A percentile compares a stretch with the other conserved stretches of the same genome.
Conservation (phyloP, 2,113 vertebrate species). For the Junco hyemalis region DNA sequence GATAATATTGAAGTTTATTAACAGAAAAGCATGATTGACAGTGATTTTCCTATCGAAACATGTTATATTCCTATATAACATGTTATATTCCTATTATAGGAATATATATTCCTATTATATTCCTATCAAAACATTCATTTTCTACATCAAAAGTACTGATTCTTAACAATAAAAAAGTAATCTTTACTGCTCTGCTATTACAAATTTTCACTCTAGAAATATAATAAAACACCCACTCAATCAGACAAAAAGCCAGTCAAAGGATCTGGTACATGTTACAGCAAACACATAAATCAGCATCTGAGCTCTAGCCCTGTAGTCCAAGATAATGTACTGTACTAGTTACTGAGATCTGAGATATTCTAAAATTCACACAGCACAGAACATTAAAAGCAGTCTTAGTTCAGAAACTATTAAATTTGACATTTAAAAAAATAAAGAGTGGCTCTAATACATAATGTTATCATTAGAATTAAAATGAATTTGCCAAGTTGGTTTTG, state of each 20-base stretch:
- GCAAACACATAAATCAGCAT: not conserved
- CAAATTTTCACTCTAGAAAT: not conserved
- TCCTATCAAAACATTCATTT: not conserved
- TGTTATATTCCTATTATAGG: not conserved
- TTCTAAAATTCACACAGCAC: constrained; percentile 19
- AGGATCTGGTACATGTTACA: not conserved
- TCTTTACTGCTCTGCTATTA: not conserved
- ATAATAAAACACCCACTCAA: not conserved
- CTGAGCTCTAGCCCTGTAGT: not conserved
- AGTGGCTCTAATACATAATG: constrained; percentile 8
- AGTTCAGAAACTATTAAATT: constrained; percentile 8
- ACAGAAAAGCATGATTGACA: not conserved
- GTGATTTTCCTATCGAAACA: not conserved
- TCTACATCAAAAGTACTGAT: not conserved
- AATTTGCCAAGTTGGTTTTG: constrained; percentile 52
- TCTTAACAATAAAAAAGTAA: not conserved
- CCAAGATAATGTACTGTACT: not conserved
- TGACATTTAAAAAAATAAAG: constrained; percentile 37
- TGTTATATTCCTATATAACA: not conserved
- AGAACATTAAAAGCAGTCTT: not conserved
- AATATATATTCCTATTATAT: not conserved
- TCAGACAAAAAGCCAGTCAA: not conserved
- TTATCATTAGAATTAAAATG: constrained; percentile 58
- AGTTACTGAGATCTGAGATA: not conserved
- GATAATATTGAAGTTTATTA: not conserved